Percentiles rank a stretch among this genome's conserved stretches.
Evolutionary conservation across 2,888 invertebrate species (phyloP).

Genomic region (Melangyna quadrimaculata): DNA sequence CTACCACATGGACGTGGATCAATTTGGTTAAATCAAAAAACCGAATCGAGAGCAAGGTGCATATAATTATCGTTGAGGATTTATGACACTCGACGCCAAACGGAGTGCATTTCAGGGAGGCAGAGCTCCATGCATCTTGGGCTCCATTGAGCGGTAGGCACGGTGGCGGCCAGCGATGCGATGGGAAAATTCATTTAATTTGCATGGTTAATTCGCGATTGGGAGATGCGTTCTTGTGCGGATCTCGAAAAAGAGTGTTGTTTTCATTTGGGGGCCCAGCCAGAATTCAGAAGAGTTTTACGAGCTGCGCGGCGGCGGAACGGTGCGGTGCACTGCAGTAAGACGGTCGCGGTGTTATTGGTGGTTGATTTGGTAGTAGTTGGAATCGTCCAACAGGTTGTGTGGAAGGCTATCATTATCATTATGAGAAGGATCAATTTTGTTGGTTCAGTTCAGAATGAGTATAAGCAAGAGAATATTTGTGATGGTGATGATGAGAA

Average conservation of each 20-base stretch:
- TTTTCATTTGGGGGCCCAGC: constrained; percentile 35
- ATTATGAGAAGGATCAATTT: constrained; percentile 68
- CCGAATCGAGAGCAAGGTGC: constrained; percentile 72
- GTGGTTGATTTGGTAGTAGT: constrained; percentile 40
- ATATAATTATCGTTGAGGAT: constrained; percentile 73
- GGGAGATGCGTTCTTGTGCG: constrained; percentile 11
- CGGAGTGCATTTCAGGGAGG: constrained; percentile 41
- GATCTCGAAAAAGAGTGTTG: constrained; percentile 49
- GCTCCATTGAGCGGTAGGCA: constrained; percentile 21
- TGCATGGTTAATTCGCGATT: constrained; percentile 66
- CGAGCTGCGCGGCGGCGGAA: neutral
- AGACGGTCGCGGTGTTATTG: constrained; percentile 2
- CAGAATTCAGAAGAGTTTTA: constrained; percentile 8
- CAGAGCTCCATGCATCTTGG: neutral
- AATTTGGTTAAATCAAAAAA: constrained; percentile 72
- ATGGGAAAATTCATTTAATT: constrained; percentile 72
- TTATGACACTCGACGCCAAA: constrained; percentile 72
- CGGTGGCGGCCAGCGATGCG: no score
- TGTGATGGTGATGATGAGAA: constrained; percentile 63
- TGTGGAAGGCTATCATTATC: constrained; percentile 70
- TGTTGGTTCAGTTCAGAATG: constrained; percentile 72
- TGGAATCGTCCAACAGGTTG: constrained; percentile 60
- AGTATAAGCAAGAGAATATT: constrained; percentile 59
- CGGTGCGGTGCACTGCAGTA: no score
- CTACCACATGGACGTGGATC: constrained; percentile 56